phyloP scores from a whole-genome alignment of 2,113 vertebrate species.

The Pipra filicauda region DNA sequence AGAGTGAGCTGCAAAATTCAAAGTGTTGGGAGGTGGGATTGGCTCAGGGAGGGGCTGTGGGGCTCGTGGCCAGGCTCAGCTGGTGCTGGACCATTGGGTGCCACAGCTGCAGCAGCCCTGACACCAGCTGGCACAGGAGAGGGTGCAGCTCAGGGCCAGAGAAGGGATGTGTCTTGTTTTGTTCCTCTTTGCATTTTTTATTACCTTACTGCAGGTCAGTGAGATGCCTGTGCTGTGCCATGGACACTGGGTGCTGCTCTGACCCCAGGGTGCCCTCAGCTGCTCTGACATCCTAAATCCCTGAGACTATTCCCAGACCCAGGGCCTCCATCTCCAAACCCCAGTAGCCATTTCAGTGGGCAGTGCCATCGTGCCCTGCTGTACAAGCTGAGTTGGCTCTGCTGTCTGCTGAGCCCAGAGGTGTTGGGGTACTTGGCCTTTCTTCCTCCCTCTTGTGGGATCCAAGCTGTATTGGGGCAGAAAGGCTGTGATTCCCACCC shows the following conservation, averaged over 20 bases:
- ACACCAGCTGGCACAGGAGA: neutral
- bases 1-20: neutral
- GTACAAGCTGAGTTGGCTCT: neutral
- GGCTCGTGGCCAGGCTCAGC: neutral
- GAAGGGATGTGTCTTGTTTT: rapidly evolving
- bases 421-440: neutral
- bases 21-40: neutral
- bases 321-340: neutral
- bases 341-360: neutral
- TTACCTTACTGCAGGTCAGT: rapidly evolving
- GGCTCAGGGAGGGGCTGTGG: neutral
- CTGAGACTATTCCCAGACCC: rapidly evolving
- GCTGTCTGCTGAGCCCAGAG: neutral
- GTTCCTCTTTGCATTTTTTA: neutral
- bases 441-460: neutral
- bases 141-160: neutral
- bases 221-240: neutral
- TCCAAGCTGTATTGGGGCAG: neutral
- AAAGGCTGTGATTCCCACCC: neutral
- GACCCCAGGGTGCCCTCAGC: neutral
- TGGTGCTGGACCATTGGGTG: neutral
- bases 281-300: neutral
- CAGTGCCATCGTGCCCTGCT: rapidly evolving
- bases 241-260: neutral
- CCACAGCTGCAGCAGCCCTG: neutral